A percentile compares a stretch with the other conserved stretches of the same genome.
Conservation (phyloP, 2,888 invertebrate species). For the Acrobasis consociella region DNA sequence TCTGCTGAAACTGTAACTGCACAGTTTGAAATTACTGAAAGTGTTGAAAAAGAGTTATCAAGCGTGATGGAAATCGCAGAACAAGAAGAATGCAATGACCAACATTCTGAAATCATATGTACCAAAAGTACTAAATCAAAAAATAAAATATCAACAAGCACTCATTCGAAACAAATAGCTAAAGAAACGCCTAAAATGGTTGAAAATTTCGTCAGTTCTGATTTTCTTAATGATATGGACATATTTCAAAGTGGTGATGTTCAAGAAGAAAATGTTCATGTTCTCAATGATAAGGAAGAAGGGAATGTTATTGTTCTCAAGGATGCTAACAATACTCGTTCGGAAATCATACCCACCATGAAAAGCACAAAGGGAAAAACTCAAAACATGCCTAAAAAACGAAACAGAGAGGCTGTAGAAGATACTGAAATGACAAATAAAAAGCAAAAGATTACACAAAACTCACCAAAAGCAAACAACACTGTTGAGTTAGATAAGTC, state of each 20-base stretch:
- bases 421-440: conserved; percentile 44
- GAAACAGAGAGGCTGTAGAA: conserved; percentile 46
- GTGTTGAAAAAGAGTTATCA: conserved; percentile 68
- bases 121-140: conserved; percentile 23
- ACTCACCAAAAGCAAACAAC: conserved; percentile 17
- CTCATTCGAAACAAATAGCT: not conserved
- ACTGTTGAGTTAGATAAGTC: conserved; percentile 9
- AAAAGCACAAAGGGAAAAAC: conserved; percentile 41
- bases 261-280: conserved; percentile 44
- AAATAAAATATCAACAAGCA: not conserved
- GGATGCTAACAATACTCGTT: conserved; percentile 48
- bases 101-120: conserved; percentile 9
- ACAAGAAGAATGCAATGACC: conserved; percentile 3
- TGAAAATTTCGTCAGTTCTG: conserved; percentile 38
- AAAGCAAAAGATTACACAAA: conserved; percentile 47
- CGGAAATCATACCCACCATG: conserved; percentile 58
- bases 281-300: conserved; percentile 60
- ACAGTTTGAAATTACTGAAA: conserved; percentile 67
- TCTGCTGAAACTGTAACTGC: conserved; percentile 67
- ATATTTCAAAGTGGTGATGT: conserved; percentile 65
- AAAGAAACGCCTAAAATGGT: conserved; percentile 17
- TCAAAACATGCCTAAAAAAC: conserved; percentile 52
- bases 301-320: conserved; percentile 50
- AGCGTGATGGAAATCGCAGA: conserved; percentile 57
- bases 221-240: conserved; percentile 57